Percentiles rank a stretch among this genome's conserved stretches.
These are phyloP conservation scores for Volucella bombylans DNA, from an alignment of 2,888 invertebrate species.

Conservation along the genomic window DNA sequence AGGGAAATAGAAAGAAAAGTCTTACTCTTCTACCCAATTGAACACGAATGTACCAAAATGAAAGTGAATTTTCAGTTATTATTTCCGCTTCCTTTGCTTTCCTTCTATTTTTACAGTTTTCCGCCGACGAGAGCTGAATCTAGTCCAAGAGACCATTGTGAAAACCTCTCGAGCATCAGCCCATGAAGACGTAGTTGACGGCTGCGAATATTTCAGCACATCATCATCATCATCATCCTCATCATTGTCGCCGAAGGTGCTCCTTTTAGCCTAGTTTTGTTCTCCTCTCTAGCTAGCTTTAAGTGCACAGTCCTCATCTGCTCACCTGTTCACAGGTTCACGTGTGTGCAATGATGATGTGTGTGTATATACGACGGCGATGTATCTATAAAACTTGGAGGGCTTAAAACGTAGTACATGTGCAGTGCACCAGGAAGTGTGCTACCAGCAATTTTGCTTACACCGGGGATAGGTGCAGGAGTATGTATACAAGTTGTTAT, in stretches of 20 bases:
- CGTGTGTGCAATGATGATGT: constrained; percentile 43
- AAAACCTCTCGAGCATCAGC: constrained; percentile 44
- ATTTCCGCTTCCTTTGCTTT: constrained; percentile 48
- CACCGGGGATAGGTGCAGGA: constrained; percentile 8
- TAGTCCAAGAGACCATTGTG: constrained; percentile 69
- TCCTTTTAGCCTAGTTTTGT: constrained; percentile 70
- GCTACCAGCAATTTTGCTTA: constrained; percentile 31
- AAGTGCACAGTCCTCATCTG: constrained; percentile 52
- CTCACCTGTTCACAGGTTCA: constrained; percentile 42
- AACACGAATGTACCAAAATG: constrained; percentile 60
- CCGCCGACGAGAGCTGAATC: constrained; percentile 47
- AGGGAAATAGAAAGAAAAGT: constrained; percentile 18
- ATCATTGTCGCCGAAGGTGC: constrained; percentile 56
- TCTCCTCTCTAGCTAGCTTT: constrained; percentile 17
- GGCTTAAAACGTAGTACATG: constrained; percentile 16
- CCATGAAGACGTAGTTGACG: constrained; percentile 51
- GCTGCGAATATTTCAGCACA: constrained; percentile 38
- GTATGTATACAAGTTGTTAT: constrained; percentile 21
- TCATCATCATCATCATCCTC: constrained; percentile 51
- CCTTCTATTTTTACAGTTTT: constrained; percentile 49
- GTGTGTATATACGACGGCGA: constrained; percentile 4
- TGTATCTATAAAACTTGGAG: constrained; percentile 42
- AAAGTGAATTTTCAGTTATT: constrained; percentile 58
- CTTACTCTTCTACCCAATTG: constrained; percentile 69
- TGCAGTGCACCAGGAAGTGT: constrained; percentile 36